A percentile compares a stretch with the other conserved stretches of the same genome.
These are phyloP conservation scores for Drosophila saltans DNA, from an alignment of 1,140 invertebrate species.

Conservation along the genomic window DNA sequence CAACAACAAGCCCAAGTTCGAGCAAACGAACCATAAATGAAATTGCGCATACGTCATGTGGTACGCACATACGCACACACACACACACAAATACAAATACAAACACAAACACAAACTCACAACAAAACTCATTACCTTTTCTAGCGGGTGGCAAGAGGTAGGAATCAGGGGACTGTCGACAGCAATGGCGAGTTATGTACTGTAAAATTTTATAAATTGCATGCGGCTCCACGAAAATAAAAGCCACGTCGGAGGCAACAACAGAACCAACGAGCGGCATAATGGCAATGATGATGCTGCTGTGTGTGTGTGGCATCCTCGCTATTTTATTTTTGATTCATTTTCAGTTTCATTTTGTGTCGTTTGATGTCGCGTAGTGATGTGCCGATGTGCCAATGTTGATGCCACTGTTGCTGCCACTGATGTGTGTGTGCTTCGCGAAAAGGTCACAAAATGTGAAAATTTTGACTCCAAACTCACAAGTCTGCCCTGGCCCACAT, in stretches of 20 bases:
- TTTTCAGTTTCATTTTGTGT: constrained; percentile 68
- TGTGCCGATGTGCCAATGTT: constrained; percentile 25
- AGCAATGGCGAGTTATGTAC: constrained; percentile 48
- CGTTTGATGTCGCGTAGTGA: constrained; percentile 35
- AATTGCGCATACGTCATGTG: constrained; percentile 76
- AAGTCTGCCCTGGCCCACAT: not conserved
- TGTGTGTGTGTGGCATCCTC: constrained; percentile 22
- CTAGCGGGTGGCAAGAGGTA: constrained; percentile 21
- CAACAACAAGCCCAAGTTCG: constrained; percentile 47
- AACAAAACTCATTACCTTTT: constrained; percentile 58
- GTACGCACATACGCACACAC: constrained; percentile 17
- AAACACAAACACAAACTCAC: constrained; percentile 39
- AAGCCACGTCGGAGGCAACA: constrained; percentile 47
- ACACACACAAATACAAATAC: constrained; percentile 23
- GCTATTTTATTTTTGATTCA: constrained; percentile 57
- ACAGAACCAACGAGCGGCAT: constrained; percentile 30
- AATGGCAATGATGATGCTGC: constrained; percentile 55
- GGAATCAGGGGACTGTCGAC: not conserved
- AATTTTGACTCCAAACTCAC: not conserved
- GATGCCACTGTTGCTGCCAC: constrained; percentile 13
- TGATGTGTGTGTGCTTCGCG: constrained; percentile 20
- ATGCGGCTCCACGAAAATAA: constrained; percentile 39
- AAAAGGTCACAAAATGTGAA: constrained; percentile 38
- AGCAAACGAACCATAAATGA: constrained; percentile 69
- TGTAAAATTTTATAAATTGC: constrained; percentile 76